Percentiles rank a stretch among this genome's conserved stretches.
phyloP scores from a whole-genome alignment of 2,113 vertebrate genomes.

The Sterna hirundo region DNA sequence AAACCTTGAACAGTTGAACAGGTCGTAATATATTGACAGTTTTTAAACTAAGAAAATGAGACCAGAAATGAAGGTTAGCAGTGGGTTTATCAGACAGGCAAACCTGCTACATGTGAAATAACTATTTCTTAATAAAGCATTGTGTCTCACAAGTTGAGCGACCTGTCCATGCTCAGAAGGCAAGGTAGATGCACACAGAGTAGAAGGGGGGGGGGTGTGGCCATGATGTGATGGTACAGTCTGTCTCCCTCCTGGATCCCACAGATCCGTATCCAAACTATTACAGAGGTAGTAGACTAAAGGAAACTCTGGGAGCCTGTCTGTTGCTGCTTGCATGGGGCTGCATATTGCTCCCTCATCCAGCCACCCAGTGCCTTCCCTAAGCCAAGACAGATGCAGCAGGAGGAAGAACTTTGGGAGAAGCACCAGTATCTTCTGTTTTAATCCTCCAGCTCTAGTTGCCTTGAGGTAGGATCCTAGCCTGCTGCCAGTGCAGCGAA shows the following conservation, averaged over 20 bases:
- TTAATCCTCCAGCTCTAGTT: neutral
- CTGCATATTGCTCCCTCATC: neutral
- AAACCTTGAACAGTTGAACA: neutral
- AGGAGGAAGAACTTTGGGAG: neutral
- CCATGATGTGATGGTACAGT: rapidly evolving
- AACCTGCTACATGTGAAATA: neutral
- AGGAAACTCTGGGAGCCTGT: neutral
- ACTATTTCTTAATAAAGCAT: neutral
- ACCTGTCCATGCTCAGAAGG: neutral
- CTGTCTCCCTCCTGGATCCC: neutral
- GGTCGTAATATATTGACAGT: neutral
- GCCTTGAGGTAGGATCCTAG: neutral
- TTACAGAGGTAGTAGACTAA: neutral
- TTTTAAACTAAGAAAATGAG: neutral
- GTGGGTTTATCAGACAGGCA: neutral
- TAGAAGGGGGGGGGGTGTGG: neutral
- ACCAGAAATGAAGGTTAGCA: neutral
- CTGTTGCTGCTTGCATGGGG: neutral
- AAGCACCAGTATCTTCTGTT: neutral
- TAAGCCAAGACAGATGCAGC: neutral
- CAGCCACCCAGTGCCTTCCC: neutral
- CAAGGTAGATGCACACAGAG: neutral
- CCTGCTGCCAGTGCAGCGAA: neutral
- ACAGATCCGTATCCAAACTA: neutral
- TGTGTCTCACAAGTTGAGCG: neutral